Base-by-base conservation (phyloP, 2,113 vertebrate genomes). In the Forbesichthys agassizii region DNA sequence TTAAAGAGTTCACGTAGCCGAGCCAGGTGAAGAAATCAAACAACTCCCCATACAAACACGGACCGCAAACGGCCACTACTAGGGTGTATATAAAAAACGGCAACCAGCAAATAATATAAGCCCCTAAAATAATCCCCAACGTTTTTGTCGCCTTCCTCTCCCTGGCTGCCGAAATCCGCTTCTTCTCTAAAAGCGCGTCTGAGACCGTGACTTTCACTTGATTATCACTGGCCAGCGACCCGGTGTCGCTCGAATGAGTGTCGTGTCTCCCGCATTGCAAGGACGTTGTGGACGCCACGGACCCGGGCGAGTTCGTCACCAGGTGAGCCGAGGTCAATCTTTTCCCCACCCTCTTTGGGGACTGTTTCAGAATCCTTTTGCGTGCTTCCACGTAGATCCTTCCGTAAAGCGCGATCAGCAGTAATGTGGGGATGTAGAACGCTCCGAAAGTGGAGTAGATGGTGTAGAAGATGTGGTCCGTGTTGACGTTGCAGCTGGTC, bases 141-240 rank as follows among this genome's bases (percentile, higher is more conserved):
- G 98, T 99, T 92, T 96, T 98, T 0, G 98, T 99, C 20, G 98
- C 98, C 87, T 96, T 99, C 80, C 96, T 92, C 87, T 99, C 98
- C 67, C 98, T 93, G 76, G 97, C 98, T 67, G 96, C 97, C 27
- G 95, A 96, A 59, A 99, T 95, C 36, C 96, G 94, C 90, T 98
- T 98, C 81, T 97, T 98, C 83, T 99, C 98, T 88, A 98, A 77
- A 33, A 98, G 90, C 27, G 96, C 94, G 57, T 99, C 98, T 0
- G 98, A 98, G 62, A 99, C 90, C 13, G 95, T 95, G 74, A 99
- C 94, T 82, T 96, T 96, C 80, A 99, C 95, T 87, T 96, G 92
- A 87, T 94, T 94, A 72, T 94, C 90, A 73, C 94, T 94, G 5
- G 94, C 90, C 0, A 95, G 94, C 9, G 96, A 95, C 12, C 93